Conservation (phyloP, 92 coral and sea anemone species). For the Porites divaricata region DNA sequence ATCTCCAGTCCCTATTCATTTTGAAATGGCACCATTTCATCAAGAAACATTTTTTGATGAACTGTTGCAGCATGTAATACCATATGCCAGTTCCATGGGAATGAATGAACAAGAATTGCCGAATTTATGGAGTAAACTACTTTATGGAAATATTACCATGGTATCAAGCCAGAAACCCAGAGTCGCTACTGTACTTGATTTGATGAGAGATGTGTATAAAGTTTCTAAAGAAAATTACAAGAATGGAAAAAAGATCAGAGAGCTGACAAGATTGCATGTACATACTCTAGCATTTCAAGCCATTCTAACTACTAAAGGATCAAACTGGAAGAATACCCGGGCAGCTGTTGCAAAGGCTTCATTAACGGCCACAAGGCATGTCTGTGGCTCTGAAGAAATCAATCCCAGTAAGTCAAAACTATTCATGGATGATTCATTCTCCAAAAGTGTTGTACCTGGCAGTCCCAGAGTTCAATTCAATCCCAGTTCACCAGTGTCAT, state of each 20-base stretch:
- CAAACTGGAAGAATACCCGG: slow-evolving; percentile 76
- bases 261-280: slow-evolving; percentile 77
- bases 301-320: slow-evolving; percentile 67
- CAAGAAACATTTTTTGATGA: slow-evolving; percentile 80
- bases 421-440: slow-evolving; percentile 94
- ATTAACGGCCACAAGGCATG: slow-evolving; percentile 85
- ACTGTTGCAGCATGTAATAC: slow-evolving; percentile 80
- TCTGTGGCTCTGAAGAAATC: slow-evolving; percentile 85
- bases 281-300: slow-evolving; percentile 96
- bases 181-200: slow-evolving; percentile 86
- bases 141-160: slow-evolving; percentile 74
- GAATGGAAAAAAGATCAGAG: slow-evolving; percentile 54
- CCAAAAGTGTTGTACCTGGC: slow-evolving; percentile 70
- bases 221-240: slow-evolving; percentile 47
- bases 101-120: slow-evolving; percentile 98
- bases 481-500: slow-evolving; percentile 81
- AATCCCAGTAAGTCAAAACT: slow-evolving; percentile 81
- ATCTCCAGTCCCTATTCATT: slow-evolving; percentile 76
- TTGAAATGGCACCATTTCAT: slow-evolving; percentile 96
- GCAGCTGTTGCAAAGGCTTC: slow-evolving; percentile 91
- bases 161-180: slow-evolving; percentile 89
- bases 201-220: slow-evolving; percentile 85
- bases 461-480: slow-evolving; percentile 82
- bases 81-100: slow-evolving; percentile 86
- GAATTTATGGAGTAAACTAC: slow-evolving; percentile 75